These are phyloP conservation scores for Miniopterus natalensis DNA, from an alignment of 2,113 vertebrate genomes.

Conservation along the genomic window DNA sequence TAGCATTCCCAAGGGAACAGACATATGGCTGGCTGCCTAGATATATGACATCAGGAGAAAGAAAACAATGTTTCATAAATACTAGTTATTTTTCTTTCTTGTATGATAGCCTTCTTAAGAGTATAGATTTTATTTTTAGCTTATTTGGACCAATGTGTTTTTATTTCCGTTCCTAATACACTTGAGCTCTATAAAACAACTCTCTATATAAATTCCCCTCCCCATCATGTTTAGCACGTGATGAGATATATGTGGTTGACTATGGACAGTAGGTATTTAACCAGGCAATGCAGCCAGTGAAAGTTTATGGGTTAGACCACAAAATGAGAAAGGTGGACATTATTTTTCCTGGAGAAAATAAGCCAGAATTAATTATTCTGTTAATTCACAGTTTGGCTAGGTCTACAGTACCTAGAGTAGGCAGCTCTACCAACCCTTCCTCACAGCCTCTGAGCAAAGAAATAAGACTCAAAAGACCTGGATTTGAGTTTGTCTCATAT, in stretches of 20 bases:
- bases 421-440: neutral
- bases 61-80: slow-evolving; percentile 53
- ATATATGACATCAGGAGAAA: slow-evolving; percentile 20
- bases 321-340: neutral
- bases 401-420: neutral
- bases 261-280: neutral
- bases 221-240: neutral
- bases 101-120: neutral
- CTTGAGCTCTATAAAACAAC: neutral
- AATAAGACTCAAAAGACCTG: neutral
- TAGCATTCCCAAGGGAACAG: neutral
- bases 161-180: neutral
- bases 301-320: neutral
- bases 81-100: slow-evolving; percentile 30
- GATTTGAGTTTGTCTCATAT: neutral
- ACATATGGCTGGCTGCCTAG: neutral
- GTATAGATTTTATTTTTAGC: neutral
- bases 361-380: neutral
- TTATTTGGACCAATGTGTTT: neutral
- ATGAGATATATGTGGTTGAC: neutral
- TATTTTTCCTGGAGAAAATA: neutral
- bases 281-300: neutral
- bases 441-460: neutral
- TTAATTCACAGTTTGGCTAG: neutral
- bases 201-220: neutral